phyloP scores from a whole-genome alignment of 2,797 vertebrate genomes.

The Gephyroberyx darwinii region DNA sequence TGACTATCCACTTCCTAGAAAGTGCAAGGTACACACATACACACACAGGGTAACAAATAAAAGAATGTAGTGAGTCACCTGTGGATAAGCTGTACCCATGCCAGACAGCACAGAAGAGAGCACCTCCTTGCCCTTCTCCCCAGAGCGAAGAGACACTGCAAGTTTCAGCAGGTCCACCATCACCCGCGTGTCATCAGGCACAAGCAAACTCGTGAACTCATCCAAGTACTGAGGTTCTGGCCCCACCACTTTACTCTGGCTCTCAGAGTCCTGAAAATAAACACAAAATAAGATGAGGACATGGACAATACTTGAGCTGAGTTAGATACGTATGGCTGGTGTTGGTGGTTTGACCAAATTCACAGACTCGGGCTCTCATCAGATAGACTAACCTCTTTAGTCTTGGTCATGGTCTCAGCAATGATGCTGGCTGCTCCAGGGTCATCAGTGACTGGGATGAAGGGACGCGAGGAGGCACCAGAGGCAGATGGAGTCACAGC shows the following conservation, averaged over 20 bases:
- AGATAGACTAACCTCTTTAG: conserved; percentile 88
- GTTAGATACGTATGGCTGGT: neutral
- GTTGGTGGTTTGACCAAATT: neutral
- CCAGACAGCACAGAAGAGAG: conserved; percentile 95
- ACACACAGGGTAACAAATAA: neutral
- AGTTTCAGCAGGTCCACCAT: conserved; percentile 97
- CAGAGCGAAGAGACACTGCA: conserved; percentile 91
- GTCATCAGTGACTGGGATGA: conserved; percentile 98
- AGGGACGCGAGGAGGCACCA: conserved; percentile 92
- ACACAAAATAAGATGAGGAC: neutral
- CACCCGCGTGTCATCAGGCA: conserved; percentile 94
- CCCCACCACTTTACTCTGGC: conserved; percentile 90
- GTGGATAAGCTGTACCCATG: conserved; percentile 97
- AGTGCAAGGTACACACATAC: fast-evolving
- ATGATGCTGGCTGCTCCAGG: conserved; percentile 98
- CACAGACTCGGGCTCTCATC: neutral
- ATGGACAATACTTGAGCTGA: neutral
- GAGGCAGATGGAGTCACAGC: conserved; percentile 94
- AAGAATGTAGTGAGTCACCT: conserved; percentile 78
- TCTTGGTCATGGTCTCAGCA: conserved; percentile 99
- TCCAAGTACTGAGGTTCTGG: conserved; percentile 95
- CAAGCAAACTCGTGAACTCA: conserved; percentile 94
- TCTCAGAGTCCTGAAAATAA: conserved; percentile 90
- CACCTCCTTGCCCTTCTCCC: conserved; percentile 93
- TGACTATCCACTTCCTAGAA: neutral